These are phyloP conservation scores for Oryzias celebensis DNA, from an alignment of 2,113 vertebrate species.

Conservation along the genomic window DNA sequence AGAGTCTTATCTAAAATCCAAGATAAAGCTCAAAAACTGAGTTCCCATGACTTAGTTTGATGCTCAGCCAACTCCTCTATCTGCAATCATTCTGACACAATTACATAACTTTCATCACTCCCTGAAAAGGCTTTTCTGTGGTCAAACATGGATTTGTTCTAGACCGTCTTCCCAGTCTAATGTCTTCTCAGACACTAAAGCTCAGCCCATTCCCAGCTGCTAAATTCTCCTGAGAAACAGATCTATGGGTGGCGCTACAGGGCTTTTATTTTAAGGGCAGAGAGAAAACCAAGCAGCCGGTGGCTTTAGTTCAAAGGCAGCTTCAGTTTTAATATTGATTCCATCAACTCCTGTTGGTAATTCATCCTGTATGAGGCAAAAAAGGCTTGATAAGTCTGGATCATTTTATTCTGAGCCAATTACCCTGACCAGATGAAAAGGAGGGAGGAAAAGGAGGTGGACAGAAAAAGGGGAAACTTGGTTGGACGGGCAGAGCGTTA, in stretches of 20 bases:
- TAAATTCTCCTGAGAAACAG: conserved; percentile 6
- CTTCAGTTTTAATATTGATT: conserved; percentile 45
- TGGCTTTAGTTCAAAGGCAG: conserved; percentile 21
- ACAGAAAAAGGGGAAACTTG: too few species aligned
- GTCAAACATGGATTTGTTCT: conserved; percentile 21
- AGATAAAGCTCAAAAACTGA: conserved; percentile 30
- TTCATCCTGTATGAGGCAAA: conserved; percentile 56
- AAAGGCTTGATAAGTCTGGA: conserved; percentile 57
- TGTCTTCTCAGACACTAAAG: conserved; percentile 18
- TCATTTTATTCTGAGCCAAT: conserved; percentile 59
- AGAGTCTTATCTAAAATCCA: conserved; percentile 16
- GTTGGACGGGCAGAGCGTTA: conserved; percentile 19
- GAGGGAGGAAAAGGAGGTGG: not conserved
- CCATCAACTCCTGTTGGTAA: conserved; percentile 45
- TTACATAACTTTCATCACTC: conserved; percentile 50
- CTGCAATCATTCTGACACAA: conserved; percentile 45
- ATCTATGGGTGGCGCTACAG: not conserved
- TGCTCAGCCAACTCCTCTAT: conserved; percentile 15
- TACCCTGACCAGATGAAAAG: conserved; percentile 49
- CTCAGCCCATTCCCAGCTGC: conserved; percentile 21
- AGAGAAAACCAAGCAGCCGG: conserved; percentile 6
- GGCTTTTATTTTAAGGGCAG: conserved; percentile 8
- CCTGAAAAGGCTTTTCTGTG: conserved; percentile 22
- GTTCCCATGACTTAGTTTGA: conserved; percentile 45
- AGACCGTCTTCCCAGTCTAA: conserved; percentile 6